Conservation (phyloP, 2,888 invertebrate genomes). For the Lasioglossum pauxillum region DNA sequence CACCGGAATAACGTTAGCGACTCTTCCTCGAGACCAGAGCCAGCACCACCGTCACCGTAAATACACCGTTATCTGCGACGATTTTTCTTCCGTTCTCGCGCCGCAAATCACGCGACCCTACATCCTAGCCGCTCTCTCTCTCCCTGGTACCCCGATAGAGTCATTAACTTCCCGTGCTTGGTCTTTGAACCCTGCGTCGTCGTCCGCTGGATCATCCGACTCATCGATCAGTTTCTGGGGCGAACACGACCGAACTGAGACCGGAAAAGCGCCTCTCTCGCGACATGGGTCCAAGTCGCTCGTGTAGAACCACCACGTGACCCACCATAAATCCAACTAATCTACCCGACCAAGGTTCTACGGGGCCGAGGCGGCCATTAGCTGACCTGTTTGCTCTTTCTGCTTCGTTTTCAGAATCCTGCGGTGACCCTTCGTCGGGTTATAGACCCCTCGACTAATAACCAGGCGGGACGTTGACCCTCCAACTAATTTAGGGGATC, state of each 20-base stretch:
- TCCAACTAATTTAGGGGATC: neutral
- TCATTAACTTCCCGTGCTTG: neutral
- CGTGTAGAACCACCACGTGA: neutral
- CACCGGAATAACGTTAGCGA: constrained; percentile 40
- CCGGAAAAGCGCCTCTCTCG: neutral
- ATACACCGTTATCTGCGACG: constrained; percentile 54
- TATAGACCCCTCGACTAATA: neutral
- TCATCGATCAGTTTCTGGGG: neutral
- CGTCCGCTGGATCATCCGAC: neutral
- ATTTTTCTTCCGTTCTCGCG: constrained; percentile 51
- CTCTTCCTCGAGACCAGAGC: constrained; percentile 23
- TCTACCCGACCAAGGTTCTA: neutral
- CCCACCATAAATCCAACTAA: neutral
- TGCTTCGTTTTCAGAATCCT: neutral
- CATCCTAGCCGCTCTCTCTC: neutral
- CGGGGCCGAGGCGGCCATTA: neutral
- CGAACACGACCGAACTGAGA: neutral
- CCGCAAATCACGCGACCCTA: constrained; percentile 37
- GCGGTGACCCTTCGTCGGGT: neutral
- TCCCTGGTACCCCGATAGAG: neutral
- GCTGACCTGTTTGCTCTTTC: neutral
- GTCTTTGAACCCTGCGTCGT: neutral
- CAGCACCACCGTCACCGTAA: constrained; percentile 25
- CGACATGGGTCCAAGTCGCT: neutral
- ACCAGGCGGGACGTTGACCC: neutral